Evolutionary conservation across 1,140 invertebrate species (phyloP).

Genomic region (Ostrea denselamellosa): DNA sequence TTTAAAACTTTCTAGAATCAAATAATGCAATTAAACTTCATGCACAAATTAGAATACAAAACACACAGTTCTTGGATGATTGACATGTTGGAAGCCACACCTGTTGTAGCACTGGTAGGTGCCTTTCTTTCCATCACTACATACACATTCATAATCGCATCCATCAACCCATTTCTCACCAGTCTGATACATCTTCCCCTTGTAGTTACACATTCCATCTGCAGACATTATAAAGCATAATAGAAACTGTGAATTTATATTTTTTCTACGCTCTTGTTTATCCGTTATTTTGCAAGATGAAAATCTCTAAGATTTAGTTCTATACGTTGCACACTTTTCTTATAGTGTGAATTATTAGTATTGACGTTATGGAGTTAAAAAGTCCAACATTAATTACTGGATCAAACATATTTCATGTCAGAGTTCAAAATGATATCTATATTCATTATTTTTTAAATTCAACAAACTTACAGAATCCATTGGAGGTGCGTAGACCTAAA

Average conservation of each 20-base stretch:
- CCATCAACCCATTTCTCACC: constrained; percentile 63
- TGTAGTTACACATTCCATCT: constrained; percentile 60
- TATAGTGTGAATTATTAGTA: no score
- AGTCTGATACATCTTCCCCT: constrained; percentile 57
- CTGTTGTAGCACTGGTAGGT: constrained; percentile 61
- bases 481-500: constrained; percentile 38
- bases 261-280: no score
- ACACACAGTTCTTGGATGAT: background rate
- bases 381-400: no score
- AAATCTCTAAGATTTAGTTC: no score
- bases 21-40: background rate
- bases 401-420: background rate
- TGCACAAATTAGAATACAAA: background rate
- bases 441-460: no score
- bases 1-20: background rate
- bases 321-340: no score
- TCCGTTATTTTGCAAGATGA: no score
- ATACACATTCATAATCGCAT: constrained; percentile 67
- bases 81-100: constrained; percentile 17
- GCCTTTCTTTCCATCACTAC: constrained; percentile 59
- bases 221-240: background rate
- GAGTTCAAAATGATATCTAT: background rate
- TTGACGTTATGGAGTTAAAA: no score
- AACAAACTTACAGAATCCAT: constrained; percentile 51
- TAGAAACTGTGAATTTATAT: no score